Percentiles rank a stretch among this genome's conserved stretches.
phyloP scores from a whole-genome alignment of 1,140 invertebrate species.

The Drosophila asahinai region DNA sequence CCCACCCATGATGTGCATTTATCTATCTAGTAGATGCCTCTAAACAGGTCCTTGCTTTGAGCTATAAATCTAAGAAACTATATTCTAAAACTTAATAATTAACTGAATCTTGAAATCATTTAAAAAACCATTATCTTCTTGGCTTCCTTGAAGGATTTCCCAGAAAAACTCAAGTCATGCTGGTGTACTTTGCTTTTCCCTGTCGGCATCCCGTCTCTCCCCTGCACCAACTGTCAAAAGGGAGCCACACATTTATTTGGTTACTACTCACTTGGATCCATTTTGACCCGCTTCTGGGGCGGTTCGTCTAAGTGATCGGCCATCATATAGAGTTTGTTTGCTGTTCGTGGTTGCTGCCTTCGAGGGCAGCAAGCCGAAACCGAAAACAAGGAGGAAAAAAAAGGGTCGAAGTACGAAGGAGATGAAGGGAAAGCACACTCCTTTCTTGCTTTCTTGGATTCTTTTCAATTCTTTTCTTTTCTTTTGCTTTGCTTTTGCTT shows the following conservation, averaged over 20 bases:
- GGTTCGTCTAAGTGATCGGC: conserved; percentile 98
- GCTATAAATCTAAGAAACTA: too few species aligned
- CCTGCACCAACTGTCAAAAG: not conserved
- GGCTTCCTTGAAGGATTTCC: too few species aligned
- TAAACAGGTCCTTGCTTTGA: too few species aligned
- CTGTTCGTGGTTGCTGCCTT: conserved; percentile 40
- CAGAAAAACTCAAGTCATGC: not conserved
- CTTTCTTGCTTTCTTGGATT: not conserved
- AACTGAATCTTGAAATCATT: too few species aligned
- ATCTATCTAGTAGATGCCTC: too few species aligned
- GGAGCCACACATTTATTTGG: too few species aligned
- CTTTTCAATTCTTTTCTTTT: not conserved
- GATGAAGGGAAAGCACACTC: not conserved
- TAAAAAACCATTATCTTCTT: too few species aligned
- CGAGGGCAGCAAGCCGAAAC: conserved; percentile 17
- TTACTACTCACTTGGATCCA: conserved; percentile 87
- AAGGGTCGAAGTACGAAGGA: not conserved
- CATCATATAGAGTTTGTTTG: conserved; percentile 86
- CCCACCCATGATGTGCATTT: too few species aligned
- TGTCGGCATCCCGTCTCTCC: not conserved
- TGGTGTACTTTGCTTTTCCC: not conserved
- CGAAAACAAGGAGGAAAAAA: conserved; percentile 6
- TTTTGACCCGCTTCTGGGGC: conserved; percentile 96
- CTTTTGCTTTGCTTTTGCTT: not conserved
- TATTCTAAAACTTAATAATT: too few species aligned